Evolutionary conservation across 2,113 vertebrate species (phyloP).

Genomic region (Cacatua alba): DNA sequence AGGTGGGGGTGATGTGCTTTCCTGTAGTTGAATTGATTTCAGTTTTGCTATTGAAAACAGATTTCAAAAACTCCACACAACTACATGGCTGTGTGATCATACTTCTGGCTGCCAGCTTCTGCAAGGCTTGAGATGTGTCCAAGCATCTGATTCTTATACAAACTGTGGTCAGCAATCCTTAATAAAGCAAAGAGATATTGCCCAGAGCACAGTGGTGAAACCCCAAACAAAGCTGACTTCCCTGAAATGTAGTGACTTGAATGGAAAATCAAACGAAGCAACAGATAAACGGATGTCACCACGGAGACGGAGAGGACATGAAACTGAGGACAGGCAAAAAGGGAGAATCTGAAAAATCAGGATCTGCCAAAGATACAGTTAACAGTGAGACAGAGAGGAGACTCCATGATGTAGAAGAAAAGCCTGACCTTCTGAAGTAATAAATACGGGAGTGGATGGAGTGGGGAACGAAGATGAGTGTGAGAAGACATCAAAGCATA

Average conservation of each 20-base stretch:
- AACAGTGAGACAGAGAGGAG: background rate
- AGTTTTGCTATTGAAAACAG: background rate
- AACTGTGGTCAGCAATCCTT: background rate
- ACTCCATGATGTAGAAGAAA: background rate
- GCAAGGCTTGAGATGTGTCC: background rate
- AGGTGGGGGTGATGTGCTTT: background rate
- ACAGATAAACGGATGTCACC: background rate
- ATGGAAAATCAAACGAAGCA: background rate
- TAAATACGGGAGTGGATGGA: background rate
- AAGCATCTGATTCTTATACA: background rate
- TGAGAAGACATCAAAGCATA: background rate
- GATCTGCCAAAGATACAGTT: background rate
- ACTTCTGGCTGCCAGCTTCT: background rate
- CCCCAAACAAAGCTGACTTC: background rate
- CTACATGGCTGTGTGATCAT: background rate
- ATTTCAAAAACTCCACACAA: background rate
- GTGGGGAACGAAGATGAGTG: background rate
- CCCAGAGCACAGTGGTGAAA: background rate
- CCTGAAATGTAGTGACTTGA: background rate
- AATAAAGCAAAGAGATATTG: background rate
- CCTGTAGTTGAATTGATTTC: background rate
- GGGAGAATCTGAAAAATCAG: background rate
- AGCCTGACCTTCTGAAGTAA: background rate
- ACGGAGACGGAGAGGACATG: background rate
- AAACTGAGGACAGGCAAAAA: background rate